Base-by-base conservation (phyloP, 92 coral and sea anemone species). In the Umimayanthus chanpuru region DNA sequence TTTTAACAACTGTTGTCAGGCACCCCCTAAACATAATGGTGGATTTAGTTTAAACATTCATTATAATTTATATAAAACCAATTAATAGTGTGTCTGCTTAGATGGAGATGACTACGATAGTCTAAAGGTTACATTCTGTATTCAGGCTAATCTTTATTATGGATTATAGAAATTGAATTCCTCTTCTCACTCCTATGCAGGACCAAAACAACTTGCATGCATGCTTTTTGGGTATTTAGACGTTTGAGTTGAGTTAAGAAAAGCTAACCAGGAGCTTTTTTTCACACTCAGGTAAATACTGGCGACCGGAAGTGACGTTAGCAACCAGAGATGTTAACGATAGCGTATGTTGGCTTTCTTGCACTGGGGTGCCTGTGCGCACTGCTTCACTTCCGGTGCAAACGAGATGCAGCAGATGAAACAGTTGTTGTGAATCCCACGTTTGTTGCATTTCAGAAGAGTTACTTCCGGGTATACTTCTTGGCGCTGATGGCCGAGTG, bases 401-500 rank as follows among this genome's bases (percentile, higher is more conserved):
- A 90, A 75, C 83, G 90, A 36, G 91, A 85, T 11, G 90, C 90
- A 72, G 81, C 92, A 9, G 93, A 89, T 5, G 95, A 95, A 77
- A 15, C 79, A 43, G 38, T 89, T 3, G 87, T 97, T 38, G 94
- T 94, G 49, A 97, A 97, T 79, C 99, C 99, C 30, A 94, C 91
- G 74, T 97, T 97, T 67, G 92, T 89, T 16, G 73, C 95, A 43
- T 97, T 97, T 91, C 99, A 97, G 73, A 89, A 80, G 49, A 94
- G 89, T 32, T 97, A 97, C 89, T 97, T 97, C 88, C 91, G 90
- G 20, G 99, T 95, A 7, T 97, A 97, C 83, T 97, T 97, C 85
- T 92, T 94, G 26, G 99, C 99, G 4, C 58, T 97, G 78, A 95
- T 95, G 96, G 99, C 98, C 2, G 99, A 97, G 73, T 97, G 99